phyloP scores from a whole-genome alignment of 2,888 invertebrate genomes.

The Trichogramma dendrolimi region DNA sequence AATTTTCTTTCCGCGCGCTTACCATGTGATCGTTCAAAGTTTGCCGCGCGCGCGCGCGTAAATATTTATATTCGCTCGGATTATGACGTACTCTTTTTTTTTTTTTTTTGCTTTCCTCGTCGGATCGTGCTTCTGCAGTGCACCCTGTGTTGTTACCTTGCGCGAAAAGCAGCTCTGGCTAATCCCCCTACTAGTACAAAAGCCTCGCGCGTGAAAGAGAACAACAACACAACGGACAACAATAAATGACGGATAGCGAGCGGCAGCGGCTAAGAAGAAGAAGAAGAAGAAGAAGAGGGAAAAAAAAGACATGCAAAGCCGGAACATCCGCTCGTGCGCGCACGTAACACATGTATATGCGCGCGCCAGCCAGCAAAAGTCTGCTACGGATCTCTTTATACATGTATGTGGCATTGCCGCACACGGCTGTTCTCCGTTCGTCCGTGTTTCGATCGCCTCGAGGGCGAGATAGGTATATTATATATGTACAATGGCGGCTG shows the following conservation, averaged over 20 bases:
- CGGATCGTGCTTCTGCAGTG: background rate
- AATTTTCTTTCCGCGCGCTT: too few relatives aligned
- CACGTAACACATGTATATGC: background rate
- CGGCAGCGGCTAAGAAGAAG: background rate
- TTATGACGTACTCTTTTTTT: background rate
- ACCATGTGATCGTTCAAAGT: too few relatives aligned
- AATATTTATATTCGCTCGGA: too few relatives aligned
- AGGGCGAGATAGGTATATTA: background rate
- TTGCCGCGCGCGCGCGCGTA: too few relatives aligned
- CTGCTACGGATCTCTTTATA: too few relatives aligned
- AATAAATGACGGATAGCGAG: background rate
- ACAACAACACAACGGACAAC: background rate
- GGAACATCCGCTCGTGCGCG: slow-evolving; percentile 20
- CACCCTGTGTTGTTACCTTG: background rate
- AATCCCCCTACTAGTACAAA: too few relatives aligned
- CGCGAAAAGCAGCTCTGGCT: background rate
- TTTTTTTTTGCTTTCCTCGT: slow-evolving; percentile 8
- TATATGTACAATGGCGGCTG: too few relatives aligned
- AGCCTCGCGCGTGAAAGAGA: background rate
- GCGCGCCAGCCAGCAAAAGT: background rate
- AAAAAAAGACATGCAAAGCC: background rate
- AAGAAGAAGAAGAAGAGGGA: background rate
- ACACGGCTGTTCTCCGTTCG: background rate
- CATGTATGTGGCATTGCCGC: too few relatives aligned
- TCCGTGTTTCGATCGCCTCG: background rate